Conservation (phyloP, 2,797 vertebrate genomes). For the Phataginus tetradactyla region DNA sequence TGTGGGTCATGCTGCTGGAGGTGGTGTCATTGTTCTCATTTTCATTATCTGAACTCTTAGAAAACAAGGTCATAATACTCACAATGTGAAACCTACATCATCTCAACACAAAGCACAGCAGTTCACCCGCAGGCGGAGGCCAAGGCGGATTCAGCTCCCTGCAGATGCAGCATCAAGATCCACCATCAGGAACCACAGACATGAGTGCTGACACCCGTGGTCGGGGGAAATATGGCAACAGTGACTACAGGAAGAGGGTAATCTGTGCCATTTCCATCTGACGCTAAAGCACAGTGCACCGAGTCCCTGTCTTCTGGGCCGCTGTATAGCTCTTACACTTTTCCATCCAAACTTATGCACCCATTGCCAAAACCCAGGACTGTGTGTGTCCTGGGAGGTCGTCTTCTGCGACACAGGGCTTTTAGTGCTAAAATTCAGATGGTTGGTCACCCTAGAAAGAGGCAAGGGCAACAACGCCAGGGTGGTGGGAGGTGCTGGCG, state of each 20-base stretch:
- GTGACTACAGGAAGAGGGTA: rapidly evolving
- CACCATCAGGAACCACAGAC: neutral
- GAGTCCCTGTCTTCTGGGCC: rapidly evolving
- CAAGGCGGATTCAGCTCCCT: rapidly evolving
- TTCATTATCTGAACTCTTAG: neutral
- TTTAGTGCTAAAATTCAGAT: neutral
- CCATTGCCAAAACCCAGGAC: neutral
- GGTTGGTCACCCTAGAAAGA: neutral
- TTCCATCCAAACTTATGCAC: neutral
- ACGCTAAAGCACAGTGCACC: neutral
- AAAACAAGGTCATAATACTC: rapidly evolving
- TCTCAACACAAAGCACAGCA: neutral
- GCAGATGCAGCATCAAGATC: rapidly evolving
- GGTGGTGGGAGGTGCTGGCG: neutral
- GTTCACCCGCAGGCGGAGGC: neutral
- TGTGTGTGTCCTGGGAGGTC: neutral
- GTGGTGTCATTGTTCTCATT: rapidly evolving
- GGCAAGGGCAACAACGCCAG: neutral
- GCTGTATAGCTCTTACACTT: neutral
- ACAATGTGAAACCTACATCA: neutral
- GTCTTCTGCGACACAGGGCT: neutral
- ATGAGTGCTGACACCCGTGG: rapidly evolving
- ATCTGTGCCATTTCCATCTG: rapidly evolving
- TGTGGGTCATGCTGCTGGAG: neutral
- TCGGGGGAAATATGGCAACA: rapidly evolving